A percentile compares a stretch with the other conserved stretches of the same genome.
Evolutionary conservation across 2,888 invertebrate species (phyloP).

Genomic region (Minunthozetes semirufus): DNA sequence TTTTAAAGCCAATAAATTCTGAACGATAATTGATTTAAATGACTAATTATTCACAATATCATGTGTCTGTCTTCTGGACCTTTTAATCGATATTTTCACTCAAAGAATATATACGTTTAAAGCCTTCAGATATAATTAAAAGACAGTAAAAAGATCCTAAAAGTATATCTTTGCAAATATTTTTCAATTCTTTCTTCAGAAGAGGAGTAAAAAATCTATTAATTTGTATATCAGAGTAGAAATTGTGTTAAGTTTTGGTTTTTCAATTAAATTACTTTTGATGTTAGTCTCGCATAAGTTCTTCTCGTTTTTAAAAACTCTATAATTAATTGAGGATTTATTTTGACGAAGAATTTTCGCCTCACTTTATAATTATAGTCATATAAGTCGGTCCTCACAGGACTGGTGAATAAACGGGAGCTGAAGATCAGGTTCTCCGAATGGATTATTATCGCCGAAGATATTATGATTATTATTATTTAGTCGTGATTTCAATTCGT

Average conservation of each 20-base stretch:
- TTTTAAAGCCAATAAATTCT: not conserved
- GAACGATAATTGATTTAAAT: constrained; percentile 12
- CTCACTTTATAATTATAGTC: not conserved
- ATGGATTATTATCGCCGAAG: not conserved
- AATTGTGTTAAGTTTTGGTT: not conserved
- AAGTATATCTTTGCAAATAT: not conserved
- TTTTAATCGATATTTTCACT: not conserved
- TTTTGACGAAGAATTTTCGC: not conserved
- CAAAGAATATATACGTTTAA: not conserved
- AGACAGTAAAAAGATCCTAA: not conserved
- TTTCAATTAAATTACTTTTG: not conserved
- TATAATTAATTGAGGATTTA: constrained; percentile 19
- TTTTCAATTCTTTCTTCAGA: not conserved
- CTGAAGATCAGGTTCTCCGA: not conserved
- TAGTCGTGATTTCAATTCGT: not conserved
- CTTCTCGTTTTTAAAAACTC: not conserved
- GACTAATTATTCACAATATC: not conserved
- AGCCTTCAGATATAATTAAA: constrained; percentile 3
- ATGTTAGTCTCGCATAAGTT: not conserved
- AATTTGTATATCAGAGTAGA: not conserved
- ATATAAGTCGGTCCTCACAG: not conserved
- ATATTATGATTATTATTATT: not conserved
- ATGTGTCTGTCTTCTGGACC: not conserved
- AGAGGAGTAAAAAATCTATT: not conserved
- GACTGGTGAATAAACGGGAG: not conserved